Conservation (phyloP, 2,888 invertebrate genomes). For the Leptinotarsa rubiginosa region DNA sequence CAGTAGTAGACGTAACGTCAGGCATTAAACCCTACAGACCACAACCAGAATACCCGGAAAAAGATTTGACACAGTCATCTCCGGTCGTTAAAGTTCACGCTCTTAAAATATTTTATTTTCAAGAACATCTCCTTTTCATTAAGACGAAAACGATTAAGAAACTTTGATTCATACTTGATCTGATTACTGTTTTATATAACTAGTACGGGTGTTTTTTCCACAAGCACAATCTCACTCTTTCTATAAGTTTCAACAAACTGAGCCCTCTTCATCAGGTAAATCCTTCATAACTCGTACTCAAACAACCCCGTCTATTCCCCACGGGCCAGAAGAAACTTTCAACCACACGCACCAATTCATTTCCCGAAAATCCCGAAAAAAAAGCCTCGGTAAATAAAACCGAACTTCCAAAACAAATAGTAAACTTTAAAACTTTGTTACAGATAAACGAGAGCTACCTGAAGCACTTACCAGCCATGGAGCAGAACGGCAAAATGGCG, state of each 20-base stretch:
- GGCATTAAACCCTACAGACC: no score
- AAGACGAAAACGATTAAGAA: no score
- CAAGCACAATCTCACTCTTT: not conserved
- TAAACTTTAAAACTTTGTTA: constrained; percentile 41
- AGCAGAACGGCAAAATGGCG: constrained; percentile 45
- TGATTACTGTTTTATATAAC: not conserved
- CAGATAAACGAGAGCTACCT: constrained; percentile 57
- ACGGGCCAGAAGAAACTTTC: not conserved
- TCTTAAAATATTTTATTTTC: no score
- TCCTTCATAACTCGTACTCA: not conserved
- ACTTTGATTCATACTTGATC: no score
- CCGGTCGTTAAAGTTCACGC: no score
- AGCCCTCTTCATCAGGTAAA: no score
- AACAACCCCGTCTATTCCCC: constrained; percentile 1
- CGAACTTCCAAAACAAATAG: constrained; percentile 31
- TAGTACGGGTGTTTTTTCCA: no score
- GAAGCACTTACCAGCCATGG: constrained; percentile 46
- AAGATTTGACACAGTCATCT: no score
- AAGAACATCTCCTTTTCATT: no score
- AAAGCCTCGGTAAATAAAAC: constrained; percentile 19
- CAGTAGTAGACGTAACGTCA: no score
- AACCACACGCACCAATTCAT: not conserved
- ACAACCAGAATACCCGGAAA: no score
- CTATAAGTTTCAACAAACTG: not conserved
- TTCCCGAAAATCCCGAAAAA: not conserved